Conservation (phyloP, 2,797 vertebrate genomes). For the Paramormyrops hopkinsi region DNA sequence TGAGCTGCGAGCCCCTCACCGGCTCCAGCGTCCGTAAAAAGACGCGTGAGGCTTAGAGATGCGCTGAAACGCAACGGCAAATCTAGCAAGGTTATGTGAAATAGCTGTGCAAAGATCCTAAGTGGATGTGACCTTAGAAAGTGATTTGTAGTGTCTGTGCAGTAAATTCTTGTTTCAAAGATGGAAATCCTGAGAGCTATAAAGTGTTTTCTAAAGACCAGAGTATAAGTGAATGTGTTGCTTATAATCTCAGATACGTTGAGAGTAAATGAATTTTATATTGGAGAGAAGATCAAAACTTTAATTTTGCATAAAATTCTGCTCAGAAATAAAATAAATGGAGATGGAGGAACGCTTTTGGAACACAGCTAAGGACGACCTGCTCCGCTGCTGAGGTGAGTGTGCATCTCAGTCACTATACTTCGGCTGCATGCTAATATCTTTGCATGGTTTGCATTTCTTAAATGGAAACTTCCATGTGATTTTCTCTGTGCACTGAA, state of each 20-base stretch:
- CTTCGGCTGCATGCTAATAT: slow-evolving; percentile 16
- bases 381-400: background rate
- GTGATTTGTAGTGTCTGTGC: background rate
- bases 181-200: background rate
- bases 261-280: background rate
- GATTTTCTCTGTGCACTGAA: background rate
- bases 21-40: too few relatives aligned
- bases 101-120: background rate
- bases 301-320: background rate
- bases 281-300: background rate
- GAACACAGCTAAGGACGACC: background rate
- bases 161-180: background rate
- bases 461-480: background rate
- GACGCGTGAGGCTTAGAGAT: background rate
- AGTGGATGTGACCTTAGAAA: background rate
- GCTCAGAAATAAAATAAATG: background rate
- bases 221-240: background rate
- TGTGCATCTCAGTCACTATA: background rate
- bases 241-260: background rate
- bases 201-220: background rate
- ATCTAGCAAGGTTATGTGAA: background rate
- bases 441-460: background rate
- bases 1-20: background rate
- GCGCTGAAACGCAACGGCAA: background rate
- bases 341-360: background rate